Conservation (phyloP, 2,797 vertebrate species). For the Vipera latastei region DNA sequence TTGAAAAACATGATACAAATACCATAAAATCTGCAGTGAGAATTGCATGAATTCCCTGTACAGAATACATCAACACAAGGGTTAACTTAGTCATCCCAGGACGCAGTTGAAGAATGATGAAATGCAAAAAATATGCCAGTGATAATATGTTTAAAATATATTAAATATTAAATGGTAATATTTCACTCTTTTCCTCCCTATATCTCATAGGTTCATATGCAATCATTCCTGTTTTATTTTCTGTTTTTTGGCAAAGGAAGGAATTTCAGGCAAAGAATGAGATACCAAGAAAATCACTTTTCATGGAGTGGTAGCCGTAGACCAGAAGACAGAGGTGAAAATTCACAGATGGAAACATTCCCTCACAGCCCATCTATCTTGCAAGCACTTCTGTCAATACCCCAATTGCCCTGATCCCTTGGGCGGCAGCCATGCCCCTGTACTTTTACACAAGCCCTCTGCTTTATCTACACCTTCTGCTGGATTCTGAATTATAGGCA, state of each 20-base stretch:
- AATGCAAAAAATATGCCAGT: not conserved
- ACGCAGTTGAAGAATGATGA: not conserved
- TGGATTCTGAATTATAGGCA: conserved; percentile 11
- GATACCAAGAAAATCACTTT: not conserved
- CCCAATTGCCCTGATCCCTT: conserved; percentile 7
- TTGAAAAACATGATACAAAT: not conserved
- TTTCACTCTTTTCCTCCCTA: not conserved
- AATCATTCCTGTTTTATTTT: not conserved
- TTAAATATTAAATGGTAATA: not conserved
- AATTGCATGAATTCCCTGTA: not conserved
- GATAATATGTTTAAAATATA: not conserved
- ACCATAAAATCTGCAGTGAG: not conserved
- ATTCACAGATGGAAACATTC: accelerated
- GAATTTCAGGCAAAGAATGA: not conserved
- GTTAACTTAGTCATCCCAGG: not conserved
- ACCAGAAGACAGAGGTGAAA: not conserved
- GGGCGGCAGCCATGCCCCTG: not conserved
- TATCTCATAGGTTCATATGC: not conserved
- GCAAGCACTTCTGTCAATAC: not conserved
- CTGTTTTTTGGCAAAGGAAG: not conserved
- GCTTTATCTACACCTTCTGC: conserved; percentile 10
- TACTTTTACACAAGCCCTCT: not conserved
- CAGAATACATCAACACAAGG: not conserved
- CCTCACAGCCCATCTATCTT: not conserved
- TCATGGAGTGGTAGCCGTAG: accelerated